These are phyloP conservation scores for Chrysotoxum bicinctum DNA, from an alignment of 2,888 invertebrate genomes.

Conservation along the genomic window DNA sequence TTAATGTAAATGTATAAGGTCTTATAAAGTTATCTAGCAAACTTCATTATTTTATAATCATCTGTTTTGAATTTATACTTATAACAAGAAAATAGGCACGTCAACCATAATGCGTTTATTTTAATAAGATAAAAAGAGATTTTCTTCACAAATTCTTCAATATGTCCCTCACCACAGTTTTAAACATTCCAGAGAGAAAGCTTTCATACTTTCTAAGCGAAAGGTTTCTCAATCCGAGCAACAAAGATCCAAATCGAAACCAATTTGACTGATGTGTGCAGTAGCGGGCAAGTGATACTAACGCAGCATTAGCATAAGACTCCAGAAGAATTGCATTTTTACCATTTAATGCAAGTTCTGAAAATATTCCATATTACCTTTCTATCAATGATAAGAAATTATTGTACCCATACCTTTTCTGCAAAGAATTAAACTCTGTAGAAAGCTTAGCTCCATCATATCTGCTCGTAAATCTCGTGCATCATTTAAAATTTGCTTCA, in stretches of 20 bases:
- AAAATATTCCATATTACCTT: slow-evolving; percentile 1
- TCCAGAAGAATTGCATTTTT: slow-evolving; percentile 78
- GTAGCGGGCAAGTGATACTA: slow-evolving; percentile 79
- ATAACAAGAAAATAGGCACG: no score
- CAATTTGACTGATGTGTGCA: slow-evolving; percentile 79
- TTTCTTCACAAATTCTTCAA: slow-evolving; percentile 70
- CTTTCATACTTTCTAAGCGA: slow-evolving; percentile 79
- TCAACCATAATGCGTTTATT: no score
- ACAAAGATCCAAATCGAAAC: slow-evolving; percentile 79
- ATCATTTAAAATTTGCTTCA: slow-evolving; percentile 79
- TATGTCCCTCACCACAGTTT: slow-evolving; percentile 77
- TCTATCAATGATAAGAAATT: background rate
- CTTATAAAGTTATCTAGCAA: no score
- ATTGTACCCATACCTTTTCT: slow-evolving; percentile 81
- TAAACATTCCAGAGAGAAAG: slow-evolving; percentile 78
- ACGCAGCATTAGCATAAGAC: slow-evolving; percentile 78
- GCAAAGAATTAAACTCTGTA: slow-evolving; percentile 83
- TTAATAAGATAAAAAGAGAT: background rate
- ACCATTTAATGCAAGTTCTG: slow-evolving; percentile 78
- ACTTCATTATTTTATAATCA: no score
- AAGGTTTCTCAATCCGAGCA: slow-evolving; percentile 79
- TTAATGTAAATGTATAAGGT: no score
- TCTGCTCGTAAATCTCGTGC: slow-evolving; percentile 82
- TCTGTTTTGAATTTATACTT: no score
- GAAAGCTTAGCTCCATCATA: slow-evolving; percentile 82